These are phyloP conservation scores for Idaea aversata DNA, from an alignment of 2,888 invertebrate species.

Conservation along the genomic window DNA sequence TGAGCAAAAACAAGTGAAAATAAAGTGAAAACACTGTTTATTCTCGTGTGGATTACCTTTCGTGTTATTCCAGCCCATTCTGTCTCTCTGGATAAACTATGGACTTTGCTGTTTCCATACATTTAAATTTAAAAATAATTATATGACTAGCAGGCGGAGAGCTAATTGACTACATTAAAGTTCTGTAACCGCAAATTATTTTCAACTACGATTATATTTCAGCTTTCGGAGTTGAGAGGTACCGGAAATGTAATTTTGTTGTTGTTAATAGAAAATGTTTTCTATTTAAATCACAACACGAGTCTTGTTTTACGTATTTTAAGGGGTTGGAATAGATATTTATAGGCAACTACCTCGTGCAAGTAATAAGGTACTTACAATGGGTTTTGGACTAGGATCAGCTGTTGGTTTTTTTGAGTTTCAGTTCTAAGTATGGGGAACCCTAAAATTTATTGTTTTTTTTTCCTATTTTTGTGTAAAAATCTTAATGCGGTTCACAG, in stretches of 20 bases:
- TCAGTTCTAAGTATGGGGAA: no score
- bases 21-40: constrained; percentile 72
- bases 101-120: constrained; percentile 43
- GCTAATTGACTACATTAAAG: constrained; percentile 54
- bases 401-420: no score
- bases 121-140: constrained; percentile 54
- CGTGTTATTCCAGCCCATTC: constrained; percentile 51
- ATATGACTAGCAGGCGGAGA: constrained; percentile 37
- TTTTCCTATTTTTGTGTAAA: no score
- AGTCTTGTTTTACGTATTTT: background rate
- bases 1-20: constrained; percentile 70
- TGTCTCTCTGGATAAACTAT: constrained; percentile 52
- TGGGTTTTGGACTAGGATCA: no score
- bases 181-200: constrained; percentile 42
- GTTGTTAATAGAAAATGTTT: constrained; percentile 11
- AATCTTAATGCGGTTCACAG: no score
- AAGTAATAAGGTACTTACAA: no score
- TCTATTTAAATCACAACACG: background rate
- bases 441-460: no score
- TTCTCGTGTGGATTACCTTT: constrained; percentile 68
- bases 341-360: no score
- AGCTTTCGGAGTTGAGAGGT: constrained; percentile 13
- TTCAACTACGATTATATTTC: constrained; percentile 40
- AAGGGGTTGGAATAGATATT: background rate
- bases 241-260: constrained; percentile 16